Evolutionary conservation across 2,797 vertebrate genomes (phyloP).

Genomic region (Vespertilio murinus): DNA sequence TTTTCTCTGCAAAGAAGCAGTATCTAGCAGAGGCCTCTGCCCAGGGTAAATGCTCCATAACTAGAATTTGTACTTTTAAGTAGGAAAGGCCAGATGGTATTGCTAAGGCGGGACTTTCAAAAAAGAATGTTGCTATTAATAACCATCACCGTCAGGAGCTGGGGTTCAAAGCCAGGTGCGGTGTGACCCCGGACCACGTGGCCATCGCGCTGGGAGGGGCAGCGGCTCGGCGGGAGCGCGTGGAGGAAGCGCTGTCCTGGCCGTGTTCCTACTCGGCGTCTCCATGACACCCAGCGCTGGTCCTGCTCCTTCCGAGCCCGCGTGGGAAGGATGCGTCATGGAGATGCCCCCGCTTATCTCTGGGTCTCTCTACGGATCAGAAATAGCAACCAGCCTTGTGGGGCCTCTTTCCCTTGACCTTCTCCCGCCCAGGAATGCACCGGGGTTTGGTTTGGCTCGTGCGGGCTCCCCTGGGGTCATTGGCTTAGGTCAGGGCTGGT

Average conservation of each 20-base stretch:
- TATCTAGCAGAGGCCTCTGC: background rate
- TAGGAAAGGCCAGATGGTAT: background rate
- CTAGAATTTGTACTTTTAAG: background rate
- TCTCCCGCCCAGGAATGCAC: background rate
- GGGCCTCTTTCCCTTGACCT: background rate
- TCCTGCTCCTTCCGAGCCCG: background rate
- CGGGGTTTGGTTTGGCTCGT: background rate
- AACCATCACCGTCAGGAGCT: background rate
- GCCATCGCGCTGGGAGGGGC: too few relatives aligned
- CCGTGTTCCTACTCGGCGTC: rapidly evolving
- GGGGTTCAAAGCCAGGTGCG: background rate
- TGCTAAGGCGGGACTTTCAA: background rate
- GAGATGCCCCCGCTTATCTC: background rate
- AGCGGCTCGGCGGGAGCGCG: background rate
- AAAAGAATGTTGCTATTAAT: background rate
- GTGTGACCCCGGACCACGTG: background rate
- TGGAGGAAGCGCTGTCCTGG: background rate
- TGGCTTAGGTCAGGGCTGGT: background rate
- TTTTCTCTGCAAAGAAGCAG: background rate
- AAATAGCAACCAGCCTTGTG: background rate
- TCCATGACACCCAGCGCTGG: background rate
- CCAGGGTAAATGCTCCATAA: background rate
- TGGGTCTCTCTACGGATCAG: background rate
- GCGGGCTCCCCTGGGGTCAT: background rate
- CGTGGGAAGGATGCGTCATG: rapidly evolving